Percentiles rank a stretch among this genome's conserved stretches.
phyloP scores from a whole-genome alignment of 1,140 invertebrate genomes.

The Phortica variegata region DNA sequence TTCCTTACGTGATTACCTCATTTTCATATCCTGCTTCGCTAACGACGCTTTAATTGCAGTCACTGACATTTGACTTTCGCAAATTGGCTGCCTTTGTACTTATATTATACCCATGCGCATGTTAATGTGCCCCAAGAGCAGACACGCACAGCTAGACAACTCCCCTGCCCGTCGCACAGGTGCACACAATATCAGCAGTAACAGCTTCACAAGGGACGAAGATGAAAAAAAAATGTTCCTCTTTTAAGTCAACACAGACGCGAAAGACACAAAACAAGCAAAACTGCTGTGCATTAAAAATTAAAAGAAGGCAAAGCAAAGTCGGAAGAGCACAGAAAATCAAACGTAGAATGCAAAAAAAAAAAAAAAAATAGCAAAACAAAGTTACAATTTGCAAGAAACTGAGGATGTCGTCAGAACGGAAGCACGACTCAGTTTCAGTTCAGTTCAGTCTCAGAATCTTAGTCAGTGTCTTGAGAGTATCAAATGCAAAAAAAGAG shows the following conservation, averaged over 20 bases:
- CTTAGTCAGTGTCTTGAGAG: not conserved
- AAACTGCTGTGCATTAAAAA: constrained; percentile 45
- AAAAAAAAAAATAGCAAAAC: not conserved
- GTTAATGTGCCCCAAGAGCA: constrained; percentile 1
- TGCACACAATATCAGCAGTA: constrained; percentile 21
- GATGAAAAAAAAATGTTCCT: too few relatives aligned
- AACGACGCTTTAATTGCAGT: constrained; percentile 47
- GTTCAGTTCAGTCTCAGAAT: not conserved
- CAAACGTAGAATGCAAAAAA: constrained; percentile 13
- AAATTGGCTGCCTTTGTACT: constrained; percentile 43
- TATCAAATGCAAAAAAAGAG: constrained; percentile 25
- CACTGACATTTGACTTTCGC: constrained; percentile 51
- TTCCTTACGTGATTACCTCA: not conserved
- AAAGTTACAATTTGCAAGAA: not conserved
- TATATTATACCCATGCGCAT: not conserved
- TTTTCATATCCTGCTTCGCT: constrained; percentile 12
- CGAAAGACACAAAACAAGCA: too few relatives aligned
- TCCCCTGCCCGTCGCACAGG: constrained; percentile 13
- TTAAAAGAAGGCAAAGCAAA: constrained; percentile 38
- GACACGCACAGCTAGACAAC: constrained; percentile 7
- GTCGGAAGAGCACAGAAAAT: not conserved
- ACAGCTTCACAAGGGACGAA: constrained; percentile 20
- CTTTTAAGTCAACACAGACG: too few relatives aligned
- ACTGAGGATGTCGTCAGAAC: constrained; percentile 2
- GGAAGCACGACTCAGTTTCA: not conserved